These are phyloP conservation scores for Drosophila repleta DNA, from an alignment of 1,140 invertebrate genomes.

Conservation along the genomic window DNA sequence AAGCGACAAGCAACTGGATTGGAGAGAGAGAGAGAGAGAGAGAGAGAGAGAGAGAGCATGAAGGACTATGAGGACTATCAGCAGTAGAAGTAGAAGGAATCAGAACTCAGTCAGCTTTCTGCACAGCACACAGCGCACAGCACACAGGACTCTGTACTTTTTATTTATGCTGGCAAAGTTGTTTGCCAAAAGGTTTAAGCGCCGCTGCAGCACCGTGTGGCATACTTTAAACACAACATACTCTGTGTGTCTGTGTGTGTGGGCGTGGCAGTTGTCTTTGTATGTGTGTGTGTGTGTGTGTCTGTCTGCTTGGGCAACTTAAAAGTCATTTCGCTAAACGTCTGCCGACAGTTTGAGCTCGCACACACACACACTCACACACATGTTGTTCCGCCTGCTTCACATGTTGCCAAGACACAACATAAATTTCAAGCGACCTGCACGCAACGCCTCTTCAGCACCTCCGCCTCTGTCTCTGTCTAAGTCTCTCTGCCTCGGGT, in stretches of 20 bases:
- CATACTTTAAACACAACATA: slow-evolving; percentile 80
- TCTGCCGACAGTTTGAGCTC: slow-evolving; percentile 73
- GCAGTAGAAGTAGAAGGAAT: neutral
- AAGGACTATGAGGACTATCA: slow-evolving; percentile 3
- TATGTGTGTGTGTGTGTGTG: slow-evolving; percentile 25
- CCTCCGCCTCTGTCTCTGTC: slow-evolving; percentile 40
- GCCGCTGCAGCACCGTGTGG: slow-evolving; percentile 45
- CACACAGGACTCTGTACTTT: slow-evolving; percentile 49
- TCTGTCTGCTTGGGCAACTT: slow-evolving; percentile 60
- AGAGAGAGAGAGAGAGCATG: neutral
- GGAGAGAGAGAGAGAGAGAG: too few relatives aligned
- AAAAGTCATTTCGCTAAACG: slow-evolving; percentile 79
- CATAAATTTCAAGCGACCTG: slow-evolving; percentile 73
- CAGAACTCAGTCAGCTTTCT: slow-evolving; percentile 8
- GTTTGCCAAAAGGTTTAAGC: slow-evolving; percentile 82
- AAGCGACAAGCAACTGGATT: slow-evolving; percentile 28
- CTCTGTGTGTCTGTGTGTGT: slow-evolving; percentile 3
- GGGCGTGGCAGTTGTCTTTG: slow-evolving; percentile 47
- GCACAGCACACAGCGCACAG: neutral
- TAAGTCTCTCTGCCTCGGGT: slow-evolving; percentile 47
- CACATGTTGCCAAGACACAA: slow-evolving; percentile 76
- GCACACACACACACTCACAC: slow-evolving; percentile 15
- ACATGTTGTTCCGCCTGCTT: slow-evolving; percentile 12
- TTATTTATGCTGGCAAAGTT: slow-evolving; percentile 81
- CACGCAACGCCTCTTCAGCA: slow-evolving; percentile 65